Percentiles rank a stretch among this genome's conserved stretches.
These are phyloP conservation scores for Cyrtonyx montezumae DNA, from an alignment of 2,113 vertebrate species.

Conservation along the genomic window DNA sequence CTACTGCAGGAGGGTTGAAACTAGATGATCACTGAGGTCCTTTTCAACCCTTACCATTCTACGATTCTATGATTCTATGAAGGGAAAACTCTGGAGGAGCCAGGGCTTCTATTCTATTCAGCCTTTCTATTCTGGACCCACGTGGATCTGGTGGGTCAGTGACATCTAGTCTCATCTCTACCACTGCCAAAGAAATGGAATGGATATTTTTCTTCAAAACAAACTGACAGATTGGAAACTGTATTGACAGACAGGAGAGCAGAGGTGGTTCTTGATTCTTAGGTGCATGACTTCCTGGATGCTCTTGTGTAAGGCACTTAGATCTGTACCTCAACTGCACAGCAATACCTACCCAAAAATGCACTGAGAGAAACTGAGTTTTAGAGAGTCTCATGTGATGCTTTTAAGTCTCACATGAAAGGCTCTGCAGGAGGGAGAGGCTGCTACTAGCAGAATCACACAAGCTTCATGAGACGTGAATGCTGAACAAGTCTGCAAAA, in stretches of 20 bases:
- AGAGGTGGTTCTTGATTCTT: background rate
- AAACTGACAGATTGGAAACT: background rate
- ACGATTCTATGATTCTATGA: too few species aligned
- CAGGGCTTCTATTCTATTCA: too few species aligned
- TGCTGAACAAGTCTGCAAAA: background rate
- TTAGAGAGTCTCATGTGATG: background rate
- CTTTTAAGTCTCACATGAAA: background rate
- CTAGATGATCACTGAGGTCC: too few species aligned
- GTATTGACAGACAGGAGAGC: background rate
- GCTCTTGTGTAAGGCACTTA: background rate
- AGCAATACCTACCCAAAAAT: background rate
- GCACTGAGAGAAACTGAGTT: accelerated
- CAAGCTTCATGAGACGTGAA: background rate
- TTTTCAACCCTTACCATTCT: too few species aligned
- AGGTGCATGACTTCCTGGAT: background rate
- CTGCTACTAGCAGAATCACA: background rate
- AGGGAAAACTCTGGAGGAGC: too few species aligned
- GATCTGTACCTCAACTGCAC: background rate
- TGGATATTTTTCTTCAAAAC: background rate
- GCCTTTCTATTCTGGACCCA: background rate
- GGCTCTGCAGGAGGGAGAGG: background rate
- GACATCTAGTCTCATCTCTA: background rate
- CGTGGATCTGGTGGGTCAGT: background rate
- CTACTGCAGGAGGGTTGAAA: too few species aligned
- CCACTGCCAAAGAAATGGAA: background rate